Percentiles rank a stretch among this genome's conserved stretches.
Evolutionary conservation across 2,113 vertebrate species (phyloP).

Genomic region (Rhinopithecus roxellana): DNA sequence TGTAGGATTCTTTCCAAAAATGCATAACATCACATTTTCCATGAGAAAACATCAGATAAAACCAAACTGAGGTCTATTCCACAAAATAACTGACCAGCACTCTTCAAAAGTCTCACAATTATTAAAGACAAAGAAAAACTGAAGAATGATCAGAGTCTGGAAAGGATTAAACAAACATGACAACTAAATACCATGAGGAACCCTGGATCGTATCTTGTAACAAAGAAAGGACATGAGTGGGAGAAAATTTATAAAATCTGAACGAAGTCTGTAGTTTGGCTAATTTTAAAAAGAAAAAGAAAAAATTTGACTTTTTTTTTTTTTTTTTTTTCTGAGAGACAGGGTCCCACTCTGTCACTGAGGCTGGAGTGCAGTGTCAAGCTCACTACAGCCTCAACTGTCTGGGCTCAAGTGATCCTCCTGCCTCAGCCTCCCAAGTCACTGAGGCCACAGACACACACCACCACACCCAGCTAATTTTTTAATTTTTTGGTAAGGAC

Average conservation of each 20-base stretch:
- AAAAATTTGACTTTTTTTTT: neutral
- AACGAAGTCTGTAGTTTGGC: neutral
- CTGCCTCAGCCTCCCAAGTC: too few relatives aligned
- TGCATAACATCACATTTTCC: neutral
- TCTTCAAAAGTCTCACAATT: neutral
- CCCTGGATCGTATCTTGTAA: neutral
- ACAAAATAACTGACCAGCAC: neutral
- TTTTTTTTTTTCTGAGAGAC: too few relatives aligned
- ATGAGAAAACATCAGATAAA: neutral
- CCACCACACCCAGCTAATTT: too few relatives aligned
- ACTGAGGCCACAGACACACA: too few relatives aligned
- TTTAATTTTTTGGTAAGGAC: too few relatives aligned
- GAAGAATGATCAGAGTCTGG: neutral
- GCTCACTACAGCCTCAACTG: too few relatives aligned
- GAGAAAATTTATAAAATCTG: neutral
- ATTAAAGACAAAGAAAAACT: neutral
- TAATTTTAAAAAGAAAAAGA: neutral
- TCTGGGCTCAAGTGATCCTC: too few relatives aligned
- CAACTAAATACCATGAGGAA: neutral
- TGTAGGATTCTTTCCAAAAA: neutral
- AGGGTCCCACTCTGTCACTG: too few relatives aligned
- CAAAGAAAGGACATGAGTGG: neutral
- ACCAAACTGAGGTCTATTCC: neutral
- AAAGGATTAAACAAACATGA: neutral
- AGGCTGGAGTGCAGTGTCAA: too few relatives aligned